Conservation (phyloP, 2,113 vertebrate species). For the Oophaga pumilio region DNA sequence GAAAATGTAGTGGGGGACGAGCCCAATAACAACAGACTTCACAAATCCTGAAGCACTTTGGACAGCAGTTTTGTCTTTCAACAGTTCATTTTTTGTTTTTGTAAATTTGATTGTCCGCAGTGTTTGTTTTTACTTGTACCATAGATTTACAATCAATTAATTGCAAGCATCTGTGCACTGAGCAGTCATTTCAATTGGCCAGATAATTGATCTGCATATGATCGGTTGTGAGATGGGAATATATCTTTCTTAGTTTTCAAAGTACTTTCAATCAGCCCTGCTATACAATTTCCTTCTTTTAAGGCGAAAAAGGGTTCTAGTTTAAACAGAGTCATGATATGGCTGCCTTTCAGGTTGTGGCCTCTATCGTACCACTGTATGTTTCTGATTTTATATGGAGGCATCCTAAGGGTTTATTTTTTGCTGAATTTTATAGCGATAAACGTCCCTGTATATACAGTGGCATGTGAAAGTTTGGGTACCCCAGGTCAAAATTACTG, state of each 20-base stretch:
- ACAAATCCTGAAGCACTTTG: neutral
- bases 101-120: constrained; percentile 6
- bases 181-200: neutral
- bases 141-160: constrained; percentile 11
- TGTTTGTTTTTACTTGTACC: constrained; percentile 1
- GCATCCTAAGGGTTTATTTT: too few relatives aligned
- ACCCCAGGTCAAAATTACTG: too few relatives aligned
- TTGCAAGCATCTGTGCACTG: constrained; percentile 3
- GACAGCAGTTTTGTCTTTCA: neutral
- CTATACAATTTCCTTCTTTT: too few relatives aligned
- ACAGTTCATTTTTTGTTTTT: constrained; percentile 1
- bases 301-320: too few relatives aligned
- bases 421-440: too few relatives aligned
- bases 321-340: too few relatives aligned
- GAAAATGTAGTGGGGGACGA: neutral
- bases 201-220: neutral
- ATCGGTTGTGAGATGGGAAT: neutral
- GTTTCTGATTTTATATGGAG: too few relatives aligned
- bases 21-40: neutral
- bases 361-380: too few relatives aligned
- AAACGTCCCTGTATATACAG: too few relatives aligned
- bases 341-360: too few relatives aligned
- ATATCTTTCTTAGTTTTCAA: neutral
- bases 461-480: too few relatives aligned
- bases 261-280: too few relatives aligned